These are phyloP conservation scores for Chlorops oryzae DNA, from an alignment of 1,140 invertebrate genomes.

Conservation along the genomic window DNA sequence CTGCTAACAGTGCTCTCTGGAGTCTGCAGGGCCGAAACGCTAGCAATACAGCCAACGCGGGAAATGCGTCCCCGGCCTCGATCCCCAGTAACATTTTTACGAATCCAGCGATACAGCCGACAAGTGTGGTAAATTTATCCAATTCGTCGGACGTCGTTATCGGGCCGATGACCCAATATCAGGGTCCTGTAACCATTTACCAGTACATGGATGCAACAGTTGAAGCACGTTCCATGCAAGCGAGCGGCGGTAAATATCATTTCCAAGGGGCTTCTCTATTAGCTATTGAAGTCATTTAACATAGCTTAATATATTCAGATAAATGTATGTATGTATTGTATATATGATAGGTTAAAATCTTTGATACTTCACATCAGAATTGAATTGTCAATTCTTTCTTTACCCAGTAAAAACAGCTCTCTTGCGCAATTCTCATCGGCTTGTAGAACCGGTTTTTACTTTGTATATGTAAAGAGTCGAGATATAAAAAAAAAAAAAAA, in stretches of 20 bases:
- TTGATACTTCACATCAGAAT: too few relatives aligned
- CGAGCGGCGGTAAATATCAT: constrained; percentile 27
- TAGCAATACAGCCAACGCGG: constrained; percentile 9
- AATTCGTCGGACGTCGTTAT: constrained; percentile 48
- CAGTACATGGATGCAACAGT: constrained; percentile 45
- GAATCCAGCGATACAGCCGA: constrained; percentile 34
- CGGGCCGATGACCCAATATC: constrained; percentile 48
- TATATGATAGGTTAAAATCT: too few relatives aligned
- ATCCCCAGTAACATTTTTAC: constrained; percentile 31
- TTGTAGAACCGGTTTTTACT: too few relatives aligned
- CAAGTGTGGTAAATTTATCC: constrained; percentile 40
- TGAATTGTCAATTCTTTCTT: too few relatives aligned
- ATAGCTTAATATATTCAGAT: too few relatives aligned
- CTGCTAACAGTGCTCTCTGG: constrained; percentile 22
- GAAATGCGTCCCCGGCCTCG: constrained; percentile 14
- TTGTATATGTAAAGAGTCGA: too few relatives aligned
- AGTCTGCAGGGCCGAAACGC: constrained; percentile 21
- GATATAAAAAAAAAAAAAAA: too few relatives aligned
- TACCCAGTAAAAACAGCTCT: too few relatives aligned
- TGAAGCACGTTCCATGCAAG: constrained; percentile 34
- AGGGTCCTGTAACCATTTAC: constrained; percentile 48
- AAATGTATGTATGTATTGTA: too few relatives aligned
- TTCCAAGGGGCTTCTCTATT: too few relatives aligned
- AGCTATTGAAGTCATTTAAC: too few relatives aligned
- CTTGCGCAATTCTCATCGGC: too few relatives aligned